Conservation (phyloP, 35 echinoderm and acorn worm genomes). For the Ophiothrix spiculata region DNA sequence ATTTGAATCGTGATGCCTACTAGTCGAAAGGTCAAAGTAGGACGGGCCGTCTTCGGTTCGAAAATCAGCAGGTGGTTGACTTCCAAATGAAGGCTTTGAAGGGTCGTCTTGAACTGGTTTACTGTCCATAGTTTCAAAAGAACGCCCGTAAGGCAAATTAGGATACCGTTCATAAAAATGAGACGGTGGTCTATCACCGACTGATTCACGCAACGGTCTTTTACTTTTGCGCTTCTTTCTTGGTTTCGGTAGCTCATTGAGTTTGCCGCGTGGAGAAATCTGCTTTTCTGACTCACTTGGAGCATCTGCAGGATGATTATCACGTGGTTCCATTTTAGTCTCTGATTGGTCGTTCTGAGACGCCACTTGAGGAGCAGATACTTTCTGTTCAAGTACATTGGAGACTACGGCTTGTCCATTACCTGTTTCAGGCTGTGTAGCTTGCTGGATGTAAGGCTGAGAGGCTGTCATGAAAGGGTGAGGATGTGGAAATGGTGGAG, state of each 20-base stretch:
- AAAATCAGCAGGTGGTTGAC: background rate
- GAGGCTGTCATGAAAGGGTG: background rate
- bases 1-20: background rate
- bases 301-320: no score
- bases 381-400: background rate
- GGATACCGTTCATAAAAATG: background rate
- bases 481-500: background rate
- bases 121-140: background rate
- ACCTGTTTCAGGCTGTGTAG: background rate
- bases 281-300: no score
- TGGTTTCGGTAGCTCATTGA: background rate
- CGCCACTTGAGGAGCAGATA: background rate
- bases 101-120: slow-evolving; percentile 18
- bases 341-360: no score
- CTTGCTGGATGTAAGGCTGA: background rate
- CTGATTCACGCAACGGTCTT: background rate
- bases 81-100: background rate
- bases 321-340: no score
- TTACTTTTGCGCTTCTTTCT: background rate
- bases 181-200: background rate
- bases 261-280: background rate
- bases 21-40: background rate
- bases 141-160: slow-evolving; percentile 4
- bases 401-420: background rate
- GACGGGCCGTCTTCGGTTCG: background rate